Conservation (phyloP, 1,140 invertebrate species). For the Leptopilina clavipes region DNA sequence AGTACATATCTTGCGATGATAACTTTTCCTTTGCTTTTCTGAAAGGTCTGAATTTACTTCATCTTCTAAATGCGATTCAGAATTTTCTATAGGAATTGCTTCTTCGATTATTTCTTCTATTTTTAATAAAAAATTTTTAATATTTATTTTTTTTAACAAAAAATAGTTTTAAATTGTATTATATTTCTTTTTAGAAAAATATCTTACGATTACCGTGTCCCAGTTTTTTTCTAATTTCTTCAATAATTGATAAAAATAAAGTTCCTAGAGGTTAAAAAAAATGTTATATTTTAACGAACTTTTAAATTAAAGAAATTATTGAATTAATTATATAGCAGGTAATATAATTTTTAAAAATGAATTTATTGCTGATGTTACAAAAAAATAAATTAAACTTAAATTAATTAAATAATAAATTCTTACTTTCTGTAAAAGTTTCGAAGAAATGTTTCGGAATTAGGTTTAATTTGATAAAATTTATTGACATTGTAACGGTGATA, state of each 20-base stretch:
- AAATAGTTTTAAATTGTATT: neutral
- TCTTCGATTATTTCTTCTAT: neutral
- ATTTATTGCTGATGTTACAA: too few species aligned
- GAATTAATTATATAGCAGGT: neutral
- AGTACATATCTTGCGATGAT: neutral
- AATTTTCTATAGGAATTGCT: conserved; percentile 5
- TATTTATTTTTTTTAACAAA: neutral
- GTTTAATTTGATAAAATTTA: neutral
- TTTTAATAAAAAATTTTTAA: neutral
- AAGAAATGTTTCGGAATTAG: neutral
- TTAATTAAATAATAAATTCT: neutral
- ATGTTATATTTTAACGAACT: neutral
- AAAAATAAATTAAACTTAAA: too few species aligned
- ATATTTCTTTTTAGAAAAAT: neutral
- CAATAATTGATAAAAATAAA: neutral
- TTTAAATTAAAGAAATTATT: neutral
- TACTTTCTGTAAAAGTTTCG: neutral
- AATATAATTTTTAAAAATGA: too few species aligned
- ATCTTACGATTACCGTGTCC: neutral
- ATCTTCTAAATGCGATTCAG: neutral
- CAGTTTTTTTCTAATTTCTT: conserved; percentile 6
- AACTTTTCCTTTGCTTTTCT: neutral
- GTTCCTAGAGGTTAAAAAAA: neutral
- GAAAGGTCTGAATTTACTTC: neutral
- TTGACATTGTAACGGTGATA: neutral